phyloP scores from a whole-genome alignment of 2,888 invertebrate genomes.

The Ditula angustiorana region DNA sequence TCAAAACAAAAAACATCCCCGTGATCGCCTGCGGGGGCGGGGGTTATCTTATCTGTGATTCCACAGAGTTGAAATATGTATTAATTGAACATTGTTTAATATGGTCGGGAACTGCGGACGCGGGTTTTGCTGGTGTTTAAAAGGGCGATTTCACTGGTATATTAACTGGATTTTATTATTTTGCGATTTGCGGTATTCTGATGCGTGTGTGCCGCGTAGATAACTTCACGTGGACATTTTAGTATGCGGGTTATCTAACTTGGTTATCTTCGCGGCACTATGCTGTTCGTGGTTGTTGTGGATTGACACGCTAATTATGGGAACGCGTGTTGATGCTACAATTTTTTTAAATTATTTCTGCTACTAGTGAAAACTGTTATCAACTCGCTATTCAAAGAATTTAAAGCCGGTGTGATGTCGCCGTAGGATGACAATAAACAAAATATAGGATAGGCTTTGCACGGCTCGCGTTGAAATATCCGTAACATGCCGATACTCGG shows the following conservation, averaged over 20 bases:
- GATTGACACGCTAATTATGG: background rate
- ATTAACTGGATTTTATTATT: no score
- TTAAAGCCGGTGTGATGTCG: background rate
- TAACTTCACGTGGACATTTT: no score
- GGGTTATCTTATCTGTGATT: background rate
- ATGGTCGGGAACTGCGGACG: background rate
- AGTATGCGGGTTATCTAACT: no score
- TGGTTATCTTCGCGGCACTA: no score
- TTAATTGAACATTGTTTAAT: background rate
- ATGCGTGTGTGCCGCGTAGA: no score
- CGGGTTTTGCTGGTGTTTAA: background rate
- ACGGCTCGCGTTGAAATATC: background rate
- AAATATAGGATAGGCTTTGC: background rate
- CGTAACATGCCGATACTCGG: background rate
- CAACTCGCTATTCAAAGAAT: no score
- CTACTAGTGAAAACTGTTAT: background rate
- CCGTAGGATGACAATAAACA: constrained; percentile 2
- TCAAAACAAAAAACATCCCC: background rate
- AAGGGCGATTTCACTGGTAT: no score
- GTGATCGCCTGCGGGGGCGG: background rate
- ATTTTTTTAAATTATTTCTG: background rate
- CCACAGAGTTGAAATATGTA: background rate
- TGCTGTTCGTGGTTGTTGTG: background rate
- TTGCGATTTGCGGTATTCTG: no score
- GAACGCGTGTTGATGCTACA: no score